These are phyloP conservation scores for Drosophila testacea DNA, from an alignment of 2,888 invertebrate species.

Conservation along the genomic window DNA sequence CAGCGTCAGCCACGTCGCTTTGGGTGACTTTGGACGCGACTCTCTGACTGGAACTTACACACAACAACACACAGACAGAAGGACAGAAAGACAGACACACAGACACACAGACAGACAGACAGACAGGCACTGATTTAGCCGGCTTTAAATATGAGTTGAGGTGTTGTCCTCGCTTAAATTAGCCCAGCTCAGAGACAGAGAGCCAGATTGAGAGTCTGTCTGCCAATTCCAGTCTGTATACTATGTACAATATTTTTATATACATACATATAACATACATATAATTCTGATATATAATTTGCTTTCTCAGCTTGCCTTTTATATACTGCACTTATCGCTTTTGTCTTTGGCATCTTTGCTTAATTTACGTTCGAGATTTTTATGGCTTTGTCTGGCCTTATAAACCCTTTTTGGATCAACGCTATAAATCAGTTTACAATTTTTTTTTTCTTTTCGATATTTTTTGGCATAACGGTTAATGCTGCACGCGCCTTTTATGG, in stretches of 20 bases:
- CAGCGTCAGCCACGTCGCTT: conserved; percentile 67
- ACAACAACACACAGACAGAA: conserved; percentile 25
- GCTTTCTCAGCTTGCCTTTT: conserved; percentile 45
- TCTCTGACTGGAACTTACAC: conserved; percentile 52
- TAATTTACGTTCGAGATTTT: conserved; percentile 71
- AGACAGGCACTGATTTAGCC: conserved; percentile 76
- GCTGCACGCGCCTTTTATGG: conserved; percentile 64
- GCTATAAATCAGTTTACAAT: conserved; percentile 68
- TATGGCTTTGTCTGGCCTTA: conserved; percentile 54
- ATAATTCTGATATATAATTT: conserved; percentile 38
- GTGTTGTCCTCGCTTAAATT: conserved; percentile 83
- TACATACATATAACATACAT: conserved; percentile 9
- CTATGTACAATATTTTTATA: conserved; percentile 7
- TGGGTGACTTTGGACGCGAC: conserved; percentile 71
- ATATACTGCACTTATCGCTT: conserved; percentile 56
- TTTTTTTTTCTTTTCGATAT: background rate
- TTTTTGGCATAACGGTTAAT: conserved; percentile 51
- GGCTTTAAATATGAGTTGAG: conserved; percentile 82
- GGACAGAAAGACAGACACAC: conserved; percentile 23
- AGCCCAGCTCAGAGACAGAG: conserved; percentile 54
- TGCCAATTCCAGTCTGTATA: conserved; percentile 44
- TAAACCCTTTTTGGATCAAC: conserved; percentile 60
- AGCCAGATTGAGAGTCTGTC: conserved; percentile 30
- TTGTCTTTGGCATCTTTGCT: conserved; percentile 74
- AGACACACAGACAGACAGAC: conserved; percentile 43